Base-by-base conservation (phyloP, 2,113 vertebrate species). In the Pipra filicauda region DNA sequence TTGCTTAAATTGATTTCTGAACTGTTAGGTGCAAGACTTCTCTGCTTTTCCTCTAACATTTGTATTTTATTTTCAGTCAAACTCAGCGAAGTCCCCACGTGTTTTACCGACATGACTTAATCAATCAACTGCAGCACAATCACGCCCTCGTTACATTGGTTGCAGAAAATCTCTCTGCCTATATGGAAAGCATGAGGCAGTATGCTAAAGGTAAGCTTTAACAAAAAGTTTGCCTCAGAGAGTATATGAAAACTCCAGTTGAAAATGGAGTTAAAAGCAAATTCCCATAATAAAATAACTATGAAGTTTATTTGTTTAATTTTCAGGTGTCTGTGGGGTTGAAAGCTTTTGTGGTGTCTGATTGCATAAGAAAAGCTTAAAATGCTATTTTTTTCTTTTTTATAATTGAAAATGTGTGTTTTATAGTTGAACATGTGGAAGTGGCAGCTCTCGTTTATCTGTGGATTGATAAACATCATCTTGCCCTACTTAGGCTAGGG, bases 111-210 rank as follows among this genome's bases (percentile, higher is more conserved):
- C 99, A 99, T 96, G 99, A 99, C 92, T 98, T 99, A 98, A 99
- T 99, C 96, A 99, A 99, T 98, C 99, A 99, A 96, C 98, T 99
- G 91, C 99, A 99, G 98, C 99, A 99, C 98, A 99, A 99, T 98
- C 99, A 99, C 73, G 99, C 99, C 78, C 98, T 99, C 75, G 99
- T 99, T 96, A 99, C 99, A 37, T 80, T 99, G 96, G 99, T 99
- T 93, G 99, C 99, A 89, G 99, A 99, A 98, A 99, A 99, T 96
- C 99, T 99, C 87, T 99, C 99, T 20, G 98, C 99, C 70, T 99
- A 99, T 91, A 99, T 99, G 99, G 99, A 99, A 96, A 99, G 98
- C 93, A 99, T 99, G 99, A 99, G 99, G 92, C 98, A 99, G 79
- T 99, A 99, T 96, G 99, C 98, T 67, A 99, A 99, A 99, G 99